Percentiles rank a stretch among this genome's conserved stretches.
Conservation (phyloP, 92 coral and sea anemone genomes). For the Desmophyllum pertusum region DNA sequence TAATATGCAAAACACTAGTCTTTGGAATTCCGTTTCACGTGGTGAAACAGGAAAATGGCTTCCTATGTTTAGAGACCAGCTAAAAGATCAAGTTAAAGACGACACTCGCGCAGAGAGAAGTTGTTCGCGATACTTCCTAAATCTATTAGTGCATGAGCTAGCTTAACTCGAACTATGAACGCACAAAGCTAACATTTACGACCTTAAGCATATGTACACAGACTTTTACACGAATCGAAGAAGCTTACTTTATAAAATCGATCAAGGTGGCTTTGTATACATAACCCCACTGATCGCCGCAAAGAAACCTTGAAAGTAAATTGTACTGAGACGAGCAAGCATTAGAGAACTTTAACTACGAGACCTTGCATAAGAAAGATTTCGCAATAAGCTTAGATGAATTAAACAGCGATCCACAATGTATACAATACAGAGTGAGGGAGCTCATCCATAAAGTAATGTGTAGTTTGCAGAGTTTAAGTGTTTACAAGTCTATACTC, state of each 20-base stretch:
- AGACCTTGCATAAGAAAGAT: neutral
- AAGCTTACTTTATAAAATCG: slow-evolving; percentile 20
- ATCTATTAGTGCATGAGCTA: slow-evolving; percentile 9
- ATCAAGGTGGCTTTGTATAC: slow-evolving; percentile 24
- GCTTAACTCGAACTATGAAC: neutral
- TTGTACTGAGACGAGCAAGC: neutral
- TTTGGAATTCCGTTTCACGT: slow-evolving; percentile 24
- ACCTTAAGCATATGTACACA: slow-evolving; percentile 47
- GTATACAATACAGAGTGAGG: neutral
- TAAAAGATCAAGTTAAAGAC: slow-evolving; percentile 1
- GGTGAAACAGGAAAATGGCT: slow-evolving; percentile 26
- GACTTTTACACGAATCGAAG: slow-evolving; percentile 21
- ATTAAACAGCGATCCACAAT: neutral
- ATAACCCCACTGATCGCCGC: slow-evolving; percentile 15
- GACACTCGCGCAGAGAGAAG: neutral
- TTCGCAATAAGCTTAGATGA: neutral
- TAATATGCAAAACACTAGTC: slow-evolving; percentile 23
- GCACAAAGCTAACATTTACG: slow-evolving; percentile 37
- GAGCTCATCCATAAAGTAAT: slow-evolving; percentile 6
- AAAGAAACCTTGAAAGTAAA: neutral
- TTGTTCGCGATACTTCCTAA: slow-evolving; percentile 16
- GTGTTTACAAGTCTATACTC: slow-evolving; percentile 65
- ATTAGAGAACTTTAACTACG: neutral
- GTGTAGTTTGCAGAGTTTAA: slow-evolving; percentile 15
- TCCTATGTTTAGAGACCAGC: neutral